Percentiles rank a stretch among this genome's conserved stretches.
Conservation (phyloP, 2,113 vertebrate genomes). For the Phycodurus eques region DNA sequence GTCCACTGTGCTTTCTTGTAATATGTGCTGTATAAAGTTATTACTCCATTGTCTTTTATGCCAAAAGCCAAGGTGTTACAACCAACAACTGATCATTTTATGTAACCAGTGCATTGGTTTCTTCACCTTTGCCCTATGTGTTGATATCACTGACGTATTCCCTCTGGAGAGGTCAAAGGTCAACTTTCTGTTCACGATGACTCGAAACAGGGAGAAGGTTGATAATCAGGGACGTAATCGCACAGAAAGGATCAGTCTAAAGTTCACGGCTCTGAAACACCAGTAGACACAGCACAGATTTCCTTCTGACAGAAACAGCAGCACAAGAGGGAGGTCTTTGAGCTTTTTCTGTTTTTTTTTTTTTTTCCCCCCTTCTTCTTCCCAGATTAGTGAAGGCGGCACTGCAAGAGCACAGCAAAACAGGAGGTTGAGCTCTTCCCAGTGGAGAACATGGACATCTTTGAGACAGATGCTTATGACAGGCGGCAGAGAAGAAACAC, state of each 20-base stretch:
- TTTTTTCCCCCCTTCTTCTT: background rate
- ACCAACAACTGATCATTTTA: background rate
- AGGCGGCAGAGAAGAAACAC: slow-evolving; percentile 66
- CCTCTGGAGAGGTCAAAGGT: slow-evolving; percentile 54
- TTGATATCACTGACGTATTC: slow-evolving; percentile 45
- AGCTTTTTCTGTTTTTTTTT: slow-evolving; percentile 2
- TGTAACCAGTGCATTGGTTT: background rate
- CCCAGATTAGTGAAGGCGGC: background rate
- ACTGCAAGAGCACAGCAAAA: background rate
- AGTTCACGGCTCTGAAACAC: slow-evolving; percentile 54
- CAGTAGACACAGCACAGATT: slow-evolving; percentile 18
- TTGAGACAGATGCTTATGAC: slow-evolving; percentile 74
- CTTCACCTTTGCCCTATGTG: slow-evolving; percentile 50
- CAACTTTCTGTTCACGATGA: slow-evolving; percentile 33
- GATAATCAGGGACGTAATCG: slow-evolving; percentile 66
- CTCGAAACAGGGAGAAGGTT: slow-evolving; percentile 41
- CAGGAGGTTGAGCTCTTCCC: background rate
- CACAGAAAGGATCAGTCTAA: slow-evolving; percentile 56
- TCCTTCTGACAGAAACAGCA: background rate
- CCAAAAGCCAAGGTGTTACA: too few relatives aligned
- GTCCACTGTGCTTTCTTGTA: too few relatives aligned
- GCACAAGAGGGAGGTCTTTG: slow-evolving; percentile 2
- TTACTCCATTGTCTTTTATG: too few relatives aligned
- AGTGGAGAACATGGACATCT: slow-evolving; percentile 74
- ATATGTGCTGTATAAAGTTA: too few relatives aligned